Evolutionary conservation across 2,113 vertebrate species (phyloP).

Genomic region (Phylloscopus trochilus): DNA sequence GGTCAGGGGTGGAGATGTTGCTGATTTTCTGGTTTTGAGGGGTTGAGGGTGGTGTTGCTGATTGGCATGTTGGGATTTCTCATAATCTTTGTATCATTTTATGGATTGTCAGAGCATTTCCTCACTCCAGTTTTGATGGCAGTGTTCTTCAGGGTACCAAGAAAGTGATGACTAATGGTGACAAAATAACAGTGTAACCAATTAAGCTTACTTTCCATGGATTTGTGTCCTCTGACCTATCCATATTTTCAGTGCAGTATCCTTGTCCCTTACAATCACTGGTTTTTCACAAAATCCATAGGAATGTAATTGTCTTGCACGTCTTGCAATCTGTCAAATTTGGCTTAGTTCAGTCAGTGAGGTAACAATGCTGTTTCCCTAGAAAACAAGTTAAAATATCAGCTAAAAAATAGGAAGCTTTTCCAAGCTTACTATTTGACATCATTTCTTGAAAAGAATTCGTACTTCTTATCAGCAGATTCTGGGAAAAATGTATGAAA

Average conservation of each 20-base stretch:
- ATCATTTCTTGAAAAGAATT: background rate
- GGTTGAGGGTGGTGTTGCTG: background rate
- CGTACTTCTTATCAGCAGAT: background rate
- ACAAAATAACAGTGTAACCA: background rate
- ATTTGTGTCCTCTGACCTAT: background rate
- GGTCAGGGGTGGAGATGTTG: background rate
- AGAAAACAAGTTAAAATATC: background rate
- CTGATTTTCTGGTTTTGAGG: background rate
- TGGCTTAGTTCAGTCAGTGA: background rate
- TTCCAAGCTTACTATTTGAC: background rate
- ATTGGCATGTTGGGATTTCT: background rate
- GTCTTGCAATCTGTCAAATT: background rate
- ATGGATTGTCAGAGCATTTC: background rate
- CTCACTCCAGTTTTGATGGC: background rate
- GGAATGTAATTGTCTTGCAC: background rate
- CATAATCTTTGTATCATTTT: background rate
- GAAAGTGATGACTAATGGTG: background rate
- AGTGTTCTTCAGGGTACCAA: background rate
- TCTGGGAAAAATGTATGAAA: background rate
- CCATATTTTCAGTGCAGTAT: background rate
- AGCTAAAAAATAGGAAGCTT: background rate
- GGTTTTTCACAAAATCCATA: background rate
- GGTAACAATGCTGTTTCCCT: background rate
- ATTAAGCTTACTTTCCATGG: background rate
- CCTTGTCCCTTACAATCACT: background rate